Percentiles rank a stretch among this genome's conserved stretches.
Evolutionary conservation across 2,797 vertebrate species (phyloP).

Genomic region (Glyptemys insculpta): DNA sequence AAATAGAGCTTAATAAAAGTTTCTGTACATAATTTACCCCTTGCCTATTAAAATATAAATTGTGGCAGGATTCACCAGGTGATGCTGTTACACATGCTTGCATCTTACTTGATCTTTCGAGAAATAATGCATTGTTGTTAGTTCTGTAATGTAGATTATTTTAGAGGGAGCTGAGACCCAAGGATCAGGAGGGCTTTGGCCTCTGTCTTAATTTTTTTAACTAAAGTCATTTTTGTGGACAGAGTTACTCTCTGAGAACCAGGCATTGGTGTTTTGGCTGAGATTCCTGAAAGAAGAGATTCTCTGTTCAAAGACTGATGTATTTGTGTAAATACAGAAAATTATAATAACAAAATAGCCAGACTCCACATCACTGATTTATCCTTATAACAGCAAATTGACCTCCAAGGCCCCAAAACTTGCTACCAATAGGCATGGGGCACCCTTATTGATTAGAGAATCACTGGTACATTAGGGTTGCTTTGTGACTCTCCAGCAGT

Average conservation of each 20-base stretch:
- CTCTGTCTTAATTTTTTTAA: neutral
- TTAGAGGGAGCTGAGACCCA: neutral
- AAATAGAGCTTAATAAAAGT: neutral
- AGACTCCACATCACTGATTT: neutral
- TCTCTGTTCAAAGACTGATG: rapidly evolving
- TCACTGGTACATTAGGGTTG: neutral
- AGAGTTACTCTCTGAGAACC: neutral
- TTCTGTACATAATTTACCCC: neutral
- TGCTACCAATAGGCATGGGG: neutral
- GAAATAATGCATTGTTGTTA: neutral
- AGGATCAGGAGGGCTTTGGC: neutral
- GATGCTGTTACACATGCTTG: neutral
- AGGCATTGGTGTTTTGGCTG: neutral
- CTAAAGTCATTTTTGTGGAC: neutral
- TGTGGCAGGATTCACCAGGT: neutral
- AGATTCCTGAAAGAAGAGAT: neutral
- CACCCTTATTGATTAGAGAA: neutral
- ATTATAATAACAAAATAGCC: neutral
- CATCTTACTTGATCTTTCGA: neutral
- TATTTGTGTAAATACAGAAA: neutral
- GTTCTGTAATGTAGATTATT: neutral
- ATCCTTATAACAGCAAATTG: neutral
- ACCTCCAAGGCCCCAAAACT: neutral
- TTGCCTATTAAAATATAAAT: neutral
- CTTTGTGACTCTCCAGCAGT: neutral